Percentiles rank a stretch among this genome's conserved stretches.
phyloP scores from a whole-genome alignment of 1,140 invertebrate genomes.

The Tetraneura akinire region DNA sequence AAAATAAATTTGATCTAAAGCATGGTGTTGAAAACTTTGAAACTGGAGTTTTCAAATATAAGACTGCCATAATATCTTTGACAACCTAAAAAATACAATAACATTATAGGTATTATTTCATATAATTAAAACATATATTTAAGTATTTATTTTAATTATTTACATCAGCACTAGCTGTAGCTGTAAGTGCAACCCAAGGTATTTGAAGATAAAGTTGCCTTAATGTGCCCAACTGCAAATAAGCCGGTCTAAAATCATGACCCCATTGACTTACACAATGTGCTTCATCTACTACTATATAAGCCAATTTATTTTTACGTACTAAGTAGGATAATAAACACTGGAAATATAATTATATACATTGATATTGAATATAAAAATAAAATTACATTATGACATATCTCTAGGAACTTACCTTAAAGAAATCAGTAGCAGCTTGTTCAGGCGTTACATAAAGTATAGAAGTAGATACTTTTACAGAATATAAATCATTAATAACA shows the following conservation, averaged over 20 bases:
- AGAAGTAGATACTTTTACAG: slow-evolving; percentile 70
- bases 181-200: slow-evolving; percentile 89
- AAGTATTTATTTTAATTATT: slow-evolving; percentile 2
- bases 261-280: slow-evolving; percentile 98
- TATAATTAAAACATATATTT: neutral
- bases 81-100: slow-evolving; percentile 59
- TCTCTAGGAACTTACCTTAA: slow-evolving; percentile 62
- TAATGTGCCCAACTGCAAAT: slow-evolving; percentile 77
- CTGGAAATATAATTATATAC: slow-evolving; percentile 55
- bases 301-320: slow-evolving; percentile 63
- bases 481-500: slow-evolving; percentile 74
- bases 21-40: slow-evolving; percentile 65
- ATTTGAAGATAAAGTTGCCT: slow-evolving; percentile 67
- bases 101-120: neutral
- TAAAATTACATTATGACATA: slow-evolving; percentile 28
- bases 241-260: slow-evolving; percentile 95
- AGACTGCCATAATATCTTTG: slow-evolving; percentile 64
- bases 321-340: slow-evolving; percentile 59
- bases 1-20: slow-evolving; percentile 71
- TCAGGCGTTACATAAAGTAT: slow-evolving; percentile 93
- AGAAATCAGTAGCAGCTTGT: slow-evolving; percentile 76
- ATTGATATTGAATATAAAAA: neutral
- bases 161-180: slow-evolving; percentile 72
- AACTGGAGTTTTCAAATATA: slow-evolving; percentile 63
- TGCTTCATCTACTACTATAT: slow-evolving; percentile 88